Evolutionary conservation across 1,140 invertebrate species (phyloP), one percentile per base, ranked within the genome.

Genomic region (Ceratosolen solmsi): DNA sequence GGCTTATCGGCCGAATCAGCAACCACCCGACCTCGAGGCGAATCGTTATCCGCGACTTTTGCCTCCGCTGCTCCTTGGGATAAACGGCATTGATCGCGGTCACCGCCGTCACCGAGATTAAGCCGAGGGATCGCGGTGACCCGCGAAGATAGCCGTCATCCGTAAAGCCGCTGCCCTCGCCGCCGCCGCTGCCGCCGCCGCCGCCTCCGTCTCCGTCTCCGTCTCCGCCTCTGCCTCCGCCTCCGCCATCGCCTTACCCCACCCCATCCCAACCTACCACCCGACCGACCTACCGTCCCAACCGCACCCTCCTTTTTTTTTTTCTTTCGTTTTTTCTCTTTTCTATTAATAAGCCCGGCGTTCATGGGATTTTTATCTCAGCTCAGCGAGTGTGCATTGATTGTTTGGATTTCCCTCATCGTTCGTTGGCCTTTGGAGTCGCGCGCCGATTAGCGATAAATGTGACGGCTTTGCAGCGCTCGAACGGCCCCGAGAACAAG

Each of bases 141-240:
- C 90, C 90, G 83, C 87, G 85, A 87, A 90, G 90, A 91, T 91
- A 91, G 89, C 84, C 83, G 86, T 87, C 84, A 85, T 54, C 56
- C 38, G 84, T 84, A 87, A 89, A 89, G 82, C 84, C 87, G 84
- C 86, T 84, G 81, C 85, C 84, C 83, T 81, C 84, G 36, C 75
- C 38, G 20, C 60, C 77, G 4, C 49, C 79, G 51, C 22, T 79
- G 70, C 79, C 49, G 20, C 20, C 60, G 60, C 8, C 27, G 74
- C 77, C 49, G 20, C 38, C 80, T 54, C 80, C 84, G 79, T 54
- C 63, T 80, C 79, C 73, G 73, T 89, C 88, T 88, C 17, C 2
- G 20, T 15, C 51, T 15, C 13, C 5, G 20, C 5, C 51, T 15
- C 51, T 5, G 20, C 51, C 51, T 11, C 51, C 13, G 20, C 51